Conservation (phyloP, 2,888 invertebrate genomes). For the Lithophane socia region DNA sequence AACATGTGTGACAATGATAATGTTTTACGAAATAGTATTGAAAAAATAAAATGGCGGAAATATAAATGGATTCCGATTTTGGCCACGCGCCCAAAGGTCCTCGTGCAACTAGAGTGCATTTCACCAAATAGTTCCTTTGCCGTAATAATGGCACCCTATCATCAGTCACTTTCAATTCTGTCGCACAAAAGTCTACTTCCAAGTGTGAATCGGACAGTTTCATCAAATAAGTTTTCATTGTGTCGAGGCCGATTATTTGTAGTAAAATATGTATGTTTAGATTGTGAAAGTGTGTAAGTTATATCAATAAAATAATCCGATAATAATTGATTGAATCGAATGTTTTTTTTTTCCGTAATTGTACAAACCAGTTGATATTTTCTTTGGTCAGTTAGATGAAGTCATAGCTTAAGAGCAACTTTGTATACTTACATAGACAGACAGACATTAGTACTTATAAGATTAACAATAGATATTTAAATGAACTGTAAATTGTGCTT, state of each 20-base stretch:
- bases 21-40: neutral
- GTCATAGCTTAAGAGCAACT: conserved; percentile 16
- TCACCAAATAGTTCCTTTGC: too few relatives aligned
- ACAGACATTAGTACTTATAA: conserved; percentile 26
- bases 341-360: neutral
- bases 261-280: conserved; percentile 27
- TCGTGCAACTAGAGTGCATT: too few relatives aligned
- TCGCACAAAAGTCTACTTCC: neutral
- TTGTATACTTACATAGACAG: conserved; percentile 15
- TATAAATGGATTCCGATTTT: neutral
- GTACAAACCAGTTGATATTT: conserved; percentile 22
- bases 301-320: conserved; percentile 17
- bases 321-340: conserved; percentile 10
- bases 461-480: conserved; percentile 26
- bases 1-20: neutral
- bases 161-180: neutral
- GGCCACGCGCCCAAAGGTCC: too few relatives aligned
- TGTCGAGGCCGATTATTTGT: conserved; percentile 15
- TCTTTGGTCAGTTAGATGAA: conserved; percentile 14
- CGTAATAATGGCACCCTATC: too few relatives aligned
- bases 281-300: conserved; percentile 25
- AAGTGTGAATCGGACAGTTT: neutral
- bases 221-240: conserved; percentile 12
- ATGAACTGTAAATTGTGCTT: conserved; percentile 10
- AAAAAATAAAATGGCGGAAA: neutral